These are phyloP conservation scores for Nymphalis polychloros DNA, from an alignment of 2,888 invertebrate genomes.

Conservation along the genomic window DNA sequence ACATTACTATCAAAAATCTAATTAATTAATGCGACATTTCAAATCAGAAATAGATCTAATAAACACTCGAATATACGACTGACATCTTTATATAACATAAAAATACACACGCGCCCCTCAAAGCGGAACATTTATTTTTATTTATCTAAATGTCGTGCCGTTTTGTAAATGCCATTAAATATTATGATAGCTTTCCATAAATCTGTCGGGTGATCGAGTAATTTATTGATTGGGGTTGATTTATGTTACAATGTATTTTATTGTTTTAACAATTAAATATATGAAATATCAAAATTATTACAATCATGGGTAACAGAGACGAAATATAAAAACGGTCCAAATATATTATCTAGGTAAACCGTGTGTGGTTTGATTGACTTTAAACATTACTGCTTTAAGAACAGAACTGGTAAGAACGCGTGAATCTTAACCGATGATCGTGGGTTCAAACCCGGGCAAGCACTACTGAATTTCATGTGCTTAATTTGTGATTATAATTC, in stretches of 20 bases:
- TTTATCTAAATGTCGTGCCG: slow-evolving; percentile 48
- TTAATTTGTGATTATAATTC: no score
- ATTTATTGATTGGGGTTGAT: slow-evolving; percentile 37
- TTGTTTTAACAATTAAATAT: not conserved
- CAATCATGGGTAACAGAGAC: not conserved
- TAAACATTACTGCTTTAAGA: no score
- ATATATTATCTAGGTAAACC: no score
- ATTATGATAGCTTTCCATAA: slow-evolving; percentile 69
- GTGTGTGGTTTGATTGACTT: no score
- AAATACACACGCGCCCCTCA: slow-evolving; percentile 64
- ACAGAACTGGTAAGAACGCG: no score
- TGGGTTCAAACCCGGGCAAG: no score
- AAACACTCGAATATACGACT: slow-evolving; percentile 65
- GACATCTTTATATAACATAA: slow-evolving; percentile 78
- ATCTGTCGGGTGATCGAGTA: slow-evolving; percentile 56
- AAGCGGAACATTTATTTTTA: slow-evolving; percentile 63
- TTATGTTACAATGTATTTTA: not conserved
- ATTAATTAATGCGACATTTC: slow-evolving; percentile 19
- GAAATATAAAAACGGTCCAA: no score
- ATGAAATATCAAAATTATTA: not conserved
- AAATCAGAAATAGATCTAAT: slow-evolving; percentile 54
- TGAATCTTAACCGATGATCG: no score
- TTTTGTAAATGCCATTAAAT: slow-evolving; percentile 69
- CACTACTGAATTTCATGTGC: no score
- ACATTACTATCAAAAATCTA: not conserved